Evolutionary conservation across 2,888 invertebrate species (phyloP), one percentile per base, ranked within the genome.

Genomic region (Macropis europaea): DNA sequence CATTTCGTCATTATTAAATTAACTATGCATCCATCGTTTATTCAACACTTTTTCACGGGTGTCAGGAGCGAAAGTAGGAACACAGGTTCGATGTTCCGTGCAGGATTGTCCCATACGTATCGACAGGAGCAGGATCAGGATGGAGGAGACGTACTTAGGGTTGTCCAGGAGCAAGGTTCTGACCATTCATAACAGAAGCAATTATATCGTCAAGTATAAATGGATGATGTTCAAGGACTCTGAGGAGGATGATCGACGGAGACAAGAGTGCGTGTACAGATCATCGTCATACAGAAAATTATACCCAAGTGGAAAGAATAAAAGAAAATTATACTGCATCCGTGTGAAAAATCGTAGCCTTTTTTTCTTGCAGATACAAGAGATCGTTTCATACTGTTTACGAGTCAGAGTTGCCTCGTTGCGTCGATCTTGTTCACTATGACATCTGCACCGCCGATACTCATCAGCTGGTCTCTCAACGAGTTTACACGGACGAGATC

Each of bases 91-190:
- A 42, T 92, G 92, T 11, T 86, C 89, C 3, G 91, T 92, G 0
- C 87, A 91, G 32, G 90, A 90, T 43, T 92, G 92, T 2, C 90
- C 88, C 26, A 87, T 94, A 47, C 87, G 90, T 57, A 80, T 94
- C 11, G 92, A 93, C 60, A 91, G 91, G 61, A 85, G 90, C 38
- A 88, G 89, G 0, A 86, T 94, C 1, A 82, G 90, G 71, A 92
- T 94, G 79, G 88, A 91, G 2, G 92, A 93, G 45, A 93, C 93
- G 0, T 94, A 91, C 78, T 91, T 93, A 59, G 92, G 92, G 3
- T 90, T 94, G 87, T 91, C 91, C 48, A 91, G 91, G 11, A 91
- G 92, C 60, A 90, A 91, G 73, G 89, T 87, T 0, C 85, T 93
- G 19, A 91, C 91, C 73, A 90, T 94, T 47, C 86, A 86, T 13